Evolutionary conservation across 2,888 invertebrate genomes (phyloP), one percentile per base, ranked within the genome.

Genomic region (Heliconius ismenius): DNA sequence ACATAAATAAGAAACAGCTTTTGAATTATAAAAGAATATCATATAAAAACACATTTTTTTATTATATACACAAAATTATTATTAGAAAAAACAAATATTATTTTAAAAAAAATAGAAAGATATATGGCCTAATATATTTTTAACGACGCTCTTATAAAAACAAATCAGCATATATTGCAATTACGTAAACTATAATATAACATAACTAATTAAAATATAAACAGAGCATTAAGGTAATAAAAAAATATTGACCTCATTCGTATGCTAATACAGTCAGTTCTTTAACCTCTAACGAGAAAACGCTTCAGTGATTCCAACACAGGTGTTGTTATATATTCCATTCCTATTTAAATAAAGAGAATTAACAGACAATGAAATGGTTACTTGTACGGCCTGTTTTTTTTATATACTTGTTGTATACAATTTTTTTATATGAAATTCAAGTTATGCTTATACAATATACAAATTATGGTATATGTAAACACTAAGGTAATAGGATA

Each of bases 251-350:
- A 84, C 84, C 84, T 83, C 83, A 82, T 83, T 83, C 80, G 78
- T 82, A 83, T 84, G 82, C 80, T 81, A 83, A 84, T 83, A 83
- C 81, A 80, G 73, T 60, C 78, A 84, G 89, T 88, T 88, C 88
- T 84, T 85, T 86, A 84, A 89, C 87, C 88, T 86, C 82, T 79
- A 82, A 78, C 76, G 80, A 83, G 81, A 82, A 81, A 83, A 81
- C 83, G 87, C 83, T 84, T 83, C 83, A 85, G 80, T 85, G 84
- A 82, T 81, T 83, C 79, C 78, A 49, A 54, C 68, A 58, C 62
- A 79, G 65, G 26, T 74, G 28, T 58, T 65, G 67, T 72, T 68
- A 65, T 65, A 26, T 72, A 70, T 72, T 72, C 65, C 67, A 67
- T 67, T 67, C 24, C 28, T 32, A 70, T 58, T 39, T 62, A 62